Evolutionary conservation across 2,797 vertebrate species (phyloP).

Genomic region (Distichodus sexfasciatus): DNA sequence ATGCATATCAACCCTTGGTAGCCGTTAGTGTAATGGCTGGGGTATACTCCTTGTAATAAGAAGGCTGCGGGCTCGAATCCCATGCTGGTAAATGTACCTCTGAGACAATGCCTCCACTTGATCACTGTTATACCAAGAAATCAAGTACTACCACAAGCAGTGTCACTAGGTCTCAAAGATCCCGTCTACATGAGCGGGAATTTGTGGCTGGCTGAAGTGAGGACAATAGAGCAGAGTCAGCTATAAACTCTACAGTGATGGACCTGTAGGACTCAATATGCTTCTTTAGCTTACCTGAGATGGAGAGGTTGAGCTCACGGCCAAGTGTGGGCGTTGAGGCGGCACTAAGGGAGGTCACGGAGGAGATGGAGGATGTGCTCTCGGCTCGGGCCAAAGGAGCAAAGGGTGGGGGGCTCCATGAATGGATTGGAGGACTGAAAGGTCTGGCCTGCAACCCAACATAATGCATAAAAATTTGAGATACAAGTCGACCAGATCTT

Average conservation of each 20-base stretch:
- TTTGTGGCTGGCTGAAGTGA: constrained; percentile 8
- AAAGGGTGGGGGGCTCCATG: constrained; percentile 92
- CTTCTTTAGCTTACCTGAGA: constrained; percentile 64
- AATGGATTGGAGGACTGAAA: constrained; percentile 91
- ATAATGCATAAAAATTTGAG: constrained; percentile 35
- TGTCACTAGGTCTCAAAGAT: no score
- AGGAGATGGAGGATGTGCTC: constrained; percentile 97
- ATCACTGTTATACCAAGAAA: no score
- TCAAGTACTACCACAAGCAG: no score
- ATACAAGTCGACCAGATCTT: neutral
- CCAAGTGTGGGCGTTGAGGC: constrained; percentile 96
- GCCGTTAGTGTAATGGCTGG: no score
- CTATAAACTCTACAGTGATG: neutral
- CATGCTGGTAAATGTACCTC: no score
- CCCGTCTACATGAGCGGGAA: no score
- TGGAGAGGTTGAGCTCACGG: constrained; percentile 73
- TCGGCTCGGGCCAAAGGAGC: constrained; percentile 94
- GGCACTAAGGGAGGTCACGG: constrained; percentile 90
- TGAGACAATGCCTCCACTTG: no score
- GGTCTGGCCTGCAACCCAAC: constrained; percentile 80
- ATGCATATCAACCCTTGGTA: no score
- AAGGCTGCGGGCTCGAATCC: no score
- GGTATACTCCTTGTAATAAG: no score
- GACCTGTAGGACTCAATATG: neutral
- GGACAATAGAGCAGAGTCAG: neutral